Conservation (phyloP, 2,113 vertebrate species). For the Peromyscus californicus region DNA sequence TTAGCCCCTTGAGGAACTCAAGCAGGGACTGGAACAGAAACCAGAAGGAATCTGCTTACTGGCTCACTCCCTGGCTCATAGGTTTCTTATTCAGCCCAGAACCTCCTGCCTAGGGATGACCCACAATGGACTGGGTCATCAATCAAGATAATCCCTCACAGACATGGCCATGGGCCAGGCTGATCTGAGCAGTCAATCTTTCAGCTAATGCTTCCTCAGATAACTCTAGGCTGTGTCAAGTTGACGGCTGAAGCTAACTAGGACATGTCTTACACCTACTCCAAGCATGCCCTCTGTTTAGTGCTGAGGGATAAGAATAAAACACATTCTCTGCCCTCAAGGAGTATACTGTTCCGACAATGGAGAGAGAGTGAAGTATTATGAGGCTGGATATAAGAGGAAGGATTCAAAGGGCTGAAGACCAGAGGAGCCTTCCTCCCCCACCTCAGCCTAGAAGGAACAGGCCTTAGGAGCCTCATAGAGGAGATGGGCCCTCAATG, state of each 20-base stretch:
- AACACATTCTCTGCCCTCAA: background rate
- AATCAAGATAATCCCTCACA: background rate
- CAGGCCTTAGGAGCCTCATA: background rate
- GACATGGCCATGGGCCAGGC: background rate
- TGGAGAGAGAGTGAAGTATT: background rate
- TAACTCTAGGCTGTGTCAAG: background rate
- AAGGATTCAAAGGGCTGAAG: background rate
- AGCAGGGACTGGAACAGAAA: background rate
- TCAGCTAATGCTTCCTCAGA: background rate
- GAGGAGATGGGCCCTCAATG: background rate
- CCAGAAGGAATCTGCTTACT: background rate
- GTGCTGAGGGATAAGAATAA: background rate
- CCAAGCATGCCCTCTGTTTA: background rate
- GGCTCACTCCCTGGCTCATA: background rate
- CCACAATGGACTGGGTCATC: background rate
- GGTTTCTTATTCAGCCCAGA: background rate
- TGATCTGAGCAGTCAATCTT: too few species aligned
- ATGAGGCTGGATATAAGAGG: background rate
- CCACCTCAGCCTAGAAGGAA: background rate
- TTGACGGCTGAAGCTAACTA: background rate
- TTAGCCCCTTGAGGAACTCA: background rate
- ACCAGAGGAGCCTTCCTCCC: background rate
- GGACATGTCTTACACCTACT: background rate
- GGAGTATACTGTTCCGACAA: background rate
- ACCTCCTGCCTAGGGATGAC: background rate